A percentile compares a stretch with the other conserved stretches of the same genome.
Evolutionary conservation across 2,113 vertebrate genomes (phyloP).

Genomic region (Porphyrio hochstetteri): DNA sequence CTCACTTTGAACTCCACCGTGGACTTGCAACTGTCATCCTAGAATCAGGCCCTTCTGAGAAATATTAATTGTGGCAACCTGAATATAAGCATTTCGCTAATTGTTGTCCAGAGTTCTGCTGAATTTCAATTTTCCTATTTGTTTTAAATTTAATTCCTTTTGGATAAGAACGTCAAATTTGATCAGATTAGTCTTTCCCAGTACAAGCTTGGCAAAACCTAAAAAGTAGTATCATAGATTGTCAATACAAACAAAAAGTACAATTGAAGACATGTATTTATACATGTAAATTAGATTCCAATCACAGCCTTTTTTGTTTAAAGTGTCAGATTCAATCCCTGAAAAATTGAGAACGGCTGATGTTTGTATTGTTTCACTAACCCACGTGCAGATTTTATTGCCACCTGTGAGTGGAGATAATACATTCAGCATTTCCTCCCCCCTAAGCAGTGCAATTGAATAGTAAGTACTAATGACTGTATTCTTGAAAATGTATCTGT

Average conservation of each 20-base stretch:
- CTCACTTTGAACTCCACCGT: neutral
- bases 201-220: neutral
- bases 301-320: neutral
- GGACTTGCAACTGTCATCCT: neutral
- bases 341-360: neutral
- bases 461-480: neutral
- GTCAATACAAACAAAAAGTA: neutral
- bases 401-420: neutral
- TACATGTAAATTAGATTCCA: neutral
- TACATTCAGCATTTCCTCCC: neutral
- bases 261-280: neutral
- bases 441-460: neutral
- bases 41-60: neutral
- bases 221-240: neutral
- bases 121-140: conserved; percentile 36
- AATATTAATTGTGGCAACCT: neutral
- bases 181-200: neutral
- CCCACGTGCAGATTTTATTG: neutral
- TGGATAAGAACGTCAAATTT: neutral
- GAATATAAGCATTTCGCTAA: neutral
- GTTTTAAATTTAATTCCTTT: neutral
- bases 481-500: neutral
- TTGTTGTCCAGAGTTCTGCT: neutral
- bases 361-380: neutral
- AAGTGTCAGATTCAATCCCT: neutral